A percentile compares a stretch with the other conserved stretches of the same genome.
These are phyloP conservation scores for Talpa occidentalis DNA, from an alignment of 2,113 vertebrate species.

Conservation along the genomic window DNA sequence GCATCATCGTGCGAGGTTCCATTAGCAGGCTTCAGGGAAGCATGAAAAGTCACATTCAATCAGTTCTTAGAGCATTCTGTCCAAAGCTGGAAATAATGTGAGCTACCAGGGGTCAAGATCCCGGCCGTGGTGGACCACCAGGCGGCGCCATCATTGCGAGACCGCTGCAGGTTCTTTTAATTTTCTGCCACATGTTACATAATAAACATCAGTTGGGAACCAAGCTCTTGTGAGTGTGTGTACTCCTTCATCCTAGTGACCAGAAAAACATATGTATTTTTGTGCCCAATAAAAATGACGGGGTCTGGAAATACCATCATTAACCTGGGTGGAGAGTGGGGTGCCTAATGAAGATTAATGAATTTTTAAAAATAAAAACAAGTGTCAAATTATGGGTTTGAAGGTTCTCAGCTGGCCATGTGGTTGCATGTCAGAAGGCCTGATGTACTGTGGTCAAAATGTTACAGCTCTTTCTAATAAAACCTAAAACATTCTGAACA, in stretches of 20 bases:
- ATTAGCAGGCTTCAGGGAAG: conserved; percentile 73
- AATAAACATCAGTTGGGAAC: conserved; percentile 58
- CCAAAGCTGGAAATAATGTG: background rate
- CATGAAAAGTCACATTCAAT: conserved; percentile 76
- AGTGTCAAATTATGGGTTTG: conserved; percentile 57
- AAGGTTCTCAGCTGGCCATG: conserved; percentile 45
- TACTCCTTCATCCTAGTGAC: conserved; percentile 6
- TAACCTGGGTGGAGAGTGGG: conserved; percentile 21
- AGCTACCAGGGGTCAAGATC: background rate
- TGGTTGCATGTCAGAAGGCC: conserved; percentile 41
- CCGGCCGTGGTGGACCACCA: background rate
- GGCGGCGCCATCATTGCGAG: background rate
- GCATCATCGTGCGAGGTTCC: conserved; percentile 77
- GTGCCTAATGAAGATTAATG: conserved; percentile 76
- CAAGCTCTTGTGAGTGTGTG: background rate
- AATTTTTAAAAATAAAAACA: conserved; percentile 64
- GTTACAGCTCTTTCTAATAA: conserved; percentile 76
- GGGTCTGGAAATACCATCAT: background rate
- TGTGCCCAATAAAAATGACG: background rate
- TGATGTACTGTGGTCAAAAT: conserved; percentile 46
- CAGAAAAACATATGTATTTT: background rate
- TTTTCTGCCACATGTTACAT: conserved; percentile 64
- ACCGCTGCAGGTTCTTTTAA: conserved; percentile 47
- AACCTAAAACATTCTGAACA: conserved; percentile 45
- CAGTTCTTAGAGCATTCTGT: conserved; percentile 58